Evolutionary conservation across 2,797 vertebrate genomes (phyloP).

Genomic region (Fistularia tabacaria): DNA sequence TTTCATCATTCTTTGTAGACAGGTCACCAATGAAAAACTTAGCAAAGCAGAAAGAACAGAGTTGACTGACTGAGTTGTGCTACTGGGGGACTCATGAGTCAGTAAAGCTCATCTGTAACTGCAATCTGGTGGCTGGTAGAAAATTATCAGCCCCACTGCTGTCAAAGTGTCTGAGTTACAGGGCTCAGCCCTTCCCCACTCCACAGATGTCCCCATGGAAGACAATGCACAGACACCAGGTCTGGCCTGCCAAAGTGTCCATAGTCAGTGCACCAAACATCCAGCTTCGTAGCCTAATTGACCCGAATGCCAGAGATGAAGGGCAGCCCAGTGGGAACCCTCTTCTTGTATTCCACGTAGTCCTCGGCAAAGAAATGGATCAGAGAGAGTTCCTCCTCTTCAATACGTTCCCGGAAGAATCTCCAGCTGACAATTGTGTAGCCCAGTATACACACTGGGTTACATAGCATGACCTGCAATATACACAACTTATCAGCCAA

Average conservation of each 20-base stretch:
- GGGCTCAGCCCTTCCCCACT: slow-evolving; percentile 28
- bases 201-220: slow-evolving; percentile 29
- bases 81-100: slow-evolving; percentile 3
- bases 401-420: slow-evolving; percentile 93
- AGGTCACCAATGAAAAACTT: too few relatives aligned
- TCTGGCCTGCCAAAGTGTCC: slow-evolving; percentile 48
- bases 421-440: slow-evolving; percentile 93
- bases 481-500: neutral
- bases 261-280: slow-evolving; percentile 38
- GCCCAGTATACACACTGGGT: slow-evolving; percentile 87
- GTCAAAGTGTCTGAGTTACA: slow-evolving; percentile 34
- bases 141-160: slow-evolving; percentile 48
- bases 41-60: too few relatives aligned
- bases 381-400: slow-evolving; percentile 92
- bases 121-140: slow-evolving; percentile 43
- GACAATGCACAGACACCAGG: slow-evolving; percentile 35
- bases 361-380: slow-evolving; percentile 96
- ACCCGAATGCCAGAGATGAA: slow-evolving; percentile 92
- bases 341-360: slow-evolving; percentile 91
- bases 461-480: slow-evolving; percentile 88
- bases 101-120: slow-evolving; percentile 22
- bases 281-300: slow-evolving; percentile 60
- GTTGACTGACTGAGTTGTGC: too few relatives aligned
- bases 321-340: slow-evolving; percentile 88
- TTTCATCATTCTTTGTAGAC: too few relatives aligned